Base-by-base conservation (phyloP, 2,797 vertebrate genomes). In the Bufotes viridis region DNA sequence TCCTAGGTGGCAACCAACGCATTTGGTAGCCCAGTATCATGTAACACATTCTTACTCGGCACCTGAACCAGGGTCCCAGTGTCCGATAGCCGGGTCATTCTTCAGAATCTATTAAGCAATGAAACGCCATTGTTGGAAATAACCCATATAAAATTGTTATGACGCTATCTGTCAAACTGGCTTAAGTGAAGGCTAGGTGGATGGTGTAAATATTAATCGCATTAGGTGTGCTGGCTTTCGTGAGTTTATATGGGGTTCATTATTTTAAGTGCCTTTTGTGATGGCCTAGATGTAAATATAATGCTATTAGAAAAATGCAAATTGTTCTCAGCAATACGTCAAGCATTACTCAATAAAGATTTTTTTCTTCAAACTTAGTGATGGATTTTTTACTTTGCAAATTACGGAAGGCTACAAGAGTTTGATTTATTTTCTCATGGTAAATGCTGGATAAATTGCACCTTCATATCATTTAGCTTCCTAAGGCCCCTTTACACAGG, bases 241-340 rank as follows among this genome's bases (percentile, higher is more conserved):
- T 88, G 42, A 20, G 17, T 76, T 85, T 78, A 51, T 72, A 83
- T 86, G 29, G 61, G 82, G 82, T 81, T 58, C 81, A 60, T 74
- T 90, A 88, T 80, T 91, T 90, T 70, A 90, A 61, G 75, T 90
- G 81, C 90, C 90, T 92, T 92, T 91, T 90, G 84, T 91, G 90
- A 90, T 72, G 84, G 14, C 83, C 79, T 49, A 34, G 70, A 87
- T 91, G 82, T 87, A 79, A 89, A 90, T 75, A 75, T 67, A 57
- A 63, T 75, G 63, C 3, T 85, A 78, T 78, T 90, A 60, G 34
- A 74, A 26, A 79, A 26, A 83, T 83, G 55, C 53, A 78, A 78
- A 60, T 20, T 82, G 78, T 82, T 85, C 84, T 61, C 53, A 86
- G 88, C 88, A 89, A 86, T 89, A 89, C 78, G 72, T 87, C 74